Evolutionary conservation across 2,888 invertebrate species (phyloP).

Genomic region (Protodeltote pygarga): DNA sequence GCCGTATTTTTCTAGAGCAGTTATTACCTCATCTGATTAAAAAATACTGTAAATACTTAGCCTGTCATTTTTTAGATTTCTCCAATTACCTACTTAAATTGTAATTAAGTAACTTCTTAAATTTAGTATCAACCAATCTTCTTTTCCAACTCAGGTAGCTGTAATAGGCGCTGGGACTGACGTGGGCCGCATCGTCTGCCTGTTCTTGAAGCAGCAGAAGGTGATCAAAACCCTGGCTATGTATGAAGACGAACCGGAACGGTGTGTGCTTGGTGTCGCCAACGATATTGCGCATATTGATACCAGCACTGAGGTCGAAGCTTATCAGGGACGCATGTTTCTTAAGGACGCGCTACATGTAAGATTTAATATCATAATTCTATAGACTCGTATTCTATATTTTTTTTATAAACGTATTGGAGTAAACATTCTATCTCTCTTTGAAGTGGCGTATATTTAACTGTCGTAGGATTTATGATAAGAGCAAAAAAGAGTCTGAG

Average conservation of each 20-base stretch:
- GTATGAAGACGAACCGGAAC: slow-evolving; percentile 68
- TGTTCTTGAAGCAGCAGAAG: slow-evolving; percentile 76
- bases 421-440: too few relatives aligned
- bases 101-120: too few relatives aligned
- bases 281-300: slow-evolving; percentile 79
- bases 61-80: too few relatives aligned
- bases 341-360: slow-evolving; percentile 68
- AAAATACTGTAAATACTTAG: too few relatives aligned
- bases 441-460: too few relatives aligned
- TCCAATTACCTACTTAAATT: too few relatives aligned
- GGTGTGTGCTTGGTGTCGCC: slow-evolving; percentile 70
- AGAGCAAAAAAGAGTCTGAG: too few relatives aligned
- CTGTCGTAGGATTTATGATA: too few relatives aligned
- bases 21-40: too few relatives aligned
- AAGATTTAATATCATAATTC: slow-evolving; percentile 24
- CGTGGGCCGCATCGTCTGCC: slow-evolving; percentile 69
- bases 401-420: too few relatives aligned
- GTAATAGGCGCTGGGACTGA: slow-evolving; percentile 78
- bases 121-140: too few relatives aligned
- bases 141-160: slow-evolving; percentile 75
- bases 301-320: slow-evolving; percentile 72
- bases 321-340: slow-evolving; percentile 72
- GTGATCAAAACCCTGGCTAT: slow-evolving; percentile 67
- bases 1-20: too few relatives aligned
- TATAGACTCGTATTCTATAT: background rate